Evolutionary conservation across 2,888 invertebrate genomes (phyloP), one percentile per base, ranked within the genome.

Genomic region (Galeruca laticollis): DNA sequence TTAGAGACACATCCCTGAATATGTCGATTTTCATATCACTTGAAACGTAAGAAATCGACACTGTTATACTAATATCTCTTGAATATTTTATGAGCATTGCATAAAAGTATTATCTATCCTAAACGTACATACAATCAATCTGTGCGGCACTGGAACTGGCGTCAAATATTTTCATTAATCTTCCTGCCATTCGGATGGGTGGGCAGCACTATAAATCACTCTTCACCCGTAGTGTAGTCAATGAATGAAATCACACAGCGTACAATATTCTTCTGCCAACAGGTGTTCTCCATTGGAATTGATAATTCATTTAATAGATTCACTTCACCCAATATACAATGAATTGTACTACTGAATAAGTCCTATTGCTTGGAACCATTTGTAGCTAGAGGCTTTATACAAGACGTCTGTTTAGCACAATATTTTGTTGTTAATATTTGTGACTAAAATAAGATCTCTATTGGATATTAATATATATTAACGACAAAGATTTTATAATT

Each of bases 211-310:
- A 65, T 65, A 65, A 65, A 65, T 65, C 65, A 65, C 65, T 59
- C 15, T 59, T 65, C 65, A 10, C 56, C 35, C 15, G 33, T 57
- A 57, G 56, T 57, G 33, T 31, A 57, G 56, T 57, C 31, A 65
- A 65, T 65, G 65, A 65, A 57, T 59, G 65, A 65, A 57, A 69
- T 65, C 63, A 49, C 37, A 33, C 40, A 57, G 56, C 51, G 61
- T 61, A 35, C 56, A 37, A 59, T 60, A 69, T 62, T 72, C 71
- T 74, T 67, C 70, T 51, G 70, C 70, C 75, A 75, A 75, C 74
- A 75, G 76, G 75, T 76, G 76, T 74, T 73, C 69, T 65, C 56
- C 62, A 74, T 68, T 72, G 64, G 65, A 69, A 71, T 68, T 70
- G 70, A 73, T 73, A 74, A 71, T 72, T 75, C 71, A 69, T 71